Evolutionary conservation across 2,113 vertebrate genomes (phyloP), one percentile per base, ranked within the genome.

Genomic region (Epinephelus lanceolatus): DNA sequence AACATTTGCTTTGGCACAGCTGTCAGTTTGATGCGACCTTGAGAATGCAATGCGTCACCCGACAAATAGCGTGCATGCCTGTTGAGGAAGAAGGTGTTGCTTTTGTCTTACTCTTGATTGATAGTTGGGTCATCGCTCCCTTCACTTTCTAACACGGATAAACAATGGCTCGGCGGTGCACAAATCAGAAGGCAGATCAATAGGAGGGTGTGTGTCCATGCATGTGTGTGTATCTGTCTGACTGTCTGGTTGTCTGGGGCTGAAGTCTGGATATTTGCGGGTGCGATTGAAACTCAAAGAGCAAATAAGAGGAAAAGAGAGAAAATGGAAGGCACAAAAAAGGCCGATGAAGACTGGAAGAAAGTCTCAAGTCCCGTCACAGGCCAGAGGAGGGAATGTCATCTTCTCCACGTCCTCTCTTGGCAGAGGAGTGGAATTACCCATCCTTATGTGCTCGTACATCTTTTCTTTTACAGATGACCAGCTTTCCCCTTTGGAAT

Each of bases 381-480:
- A 94, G 86, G 25, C 86, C 86, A 91, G 72, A 89, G 88, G 83
- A 87, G 74, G 65, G 88, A 92, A 94, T 93, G 92, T 93, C 91
- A 92, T 86, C 84, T 80, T 83, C 74, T 81, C 78, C 78, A 42
- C 53, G 71, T 88, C 83, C 87, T 83, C 74, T 84, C 75, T 65
- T 76, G 78, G 90, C 81, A 81, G 81, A 86, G 87, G 86, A 93
- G 86, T 91, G 90, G 90, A 93, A 94, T 95, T 92, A 94, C 87
- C 94, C 87, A 76, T 88, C 89, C 92, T 94, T 83, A 92, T 91
- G 88, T 88, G 83, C 90, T 93, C 94, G 91, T 96, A 94, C 88
- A 95, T 96, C 94, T 95, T 95, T 91, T 92, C 84, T 93, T 93
- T 91, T 94, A 93, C 94, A 94, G 93, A 91, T 94, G 93, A 95